A percentile compares a stretch with the other conserved stretches of the same genome.
Evolutionary conservation across 2,888 invertebrate genomes (phyloP).

Genomic region (Ornithoptera alexandrae): DNA sequence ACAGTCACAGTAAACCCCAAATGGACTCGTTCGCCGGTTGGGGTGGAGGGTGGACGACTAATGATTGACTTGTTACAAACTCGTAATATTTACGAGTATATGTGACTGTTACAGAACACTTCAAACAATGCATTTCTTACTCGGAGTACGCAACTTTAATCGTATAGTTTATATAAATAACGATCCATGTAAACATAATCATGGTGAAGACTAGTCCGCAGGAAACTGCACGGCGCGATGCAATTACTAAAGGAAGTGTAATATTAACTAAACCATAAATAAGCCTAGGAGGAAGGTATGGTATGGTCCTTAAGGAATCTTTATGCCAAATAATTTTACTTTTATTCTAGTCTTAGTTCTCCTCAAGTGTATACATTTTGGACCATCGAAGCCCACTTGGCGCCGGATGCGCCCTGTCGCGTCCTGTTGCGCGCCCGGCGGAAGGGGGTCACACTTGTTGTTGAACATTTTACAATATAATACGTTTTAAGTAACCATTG

Average conservation of each 20-base stretch:
- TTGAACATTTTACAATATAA: too few species aligned
- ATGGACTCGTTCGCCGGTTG: not conserved
- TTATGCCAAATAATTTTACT: slow-evolving; percentile 28
- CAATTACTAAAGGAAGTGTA: slow-evolving; percentile 10
- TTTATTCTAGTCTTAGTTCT: slow-evolving; percentile 27
- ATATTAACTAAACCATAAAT: slow-evolving; percentile 13
- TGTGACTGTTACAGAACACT: slow-evolving; percentile 34
- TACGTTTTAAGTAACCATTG: too few species aligned
- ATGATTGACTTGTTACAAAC: not conserved
- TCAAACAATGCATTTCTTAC: slow-evolving; percentile 37
- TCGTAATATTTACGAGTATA: slow-evolving; percentile 32
- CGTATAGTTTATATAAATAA: not conserved
- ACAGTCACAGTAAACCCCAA: not conserved
- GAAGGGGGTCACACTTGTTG: too few species aligned
- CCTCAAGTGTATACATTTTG: slow-evolving; percentile 9
- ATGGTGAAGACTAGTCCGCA: slow-evolving; percentile 23
- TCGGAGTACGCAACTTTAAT: slow-evolving; percentile 28
- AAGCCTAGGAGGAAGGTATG: not conserved
- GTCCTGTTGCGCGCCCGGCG: too few species aligned
- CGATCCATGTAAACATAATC: slow-evolving; percentile 18
- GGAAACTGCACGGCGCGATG: slow-evolving; percentile 26
- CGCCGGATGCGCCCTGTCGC: too few species aligned
- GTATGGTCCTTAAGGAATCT: slow-evolving; percentile 23
- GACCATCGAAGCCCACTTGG: too few species aligned
- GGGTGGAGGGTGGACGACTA: too few species aligned